A percentile compares a stretch with the other conserved stretches of the same genome.
Evolutionary conservation across 2,113 vertebrate species (phyloP).

Genomic region (Semicossyphus pulcher): DNA sequence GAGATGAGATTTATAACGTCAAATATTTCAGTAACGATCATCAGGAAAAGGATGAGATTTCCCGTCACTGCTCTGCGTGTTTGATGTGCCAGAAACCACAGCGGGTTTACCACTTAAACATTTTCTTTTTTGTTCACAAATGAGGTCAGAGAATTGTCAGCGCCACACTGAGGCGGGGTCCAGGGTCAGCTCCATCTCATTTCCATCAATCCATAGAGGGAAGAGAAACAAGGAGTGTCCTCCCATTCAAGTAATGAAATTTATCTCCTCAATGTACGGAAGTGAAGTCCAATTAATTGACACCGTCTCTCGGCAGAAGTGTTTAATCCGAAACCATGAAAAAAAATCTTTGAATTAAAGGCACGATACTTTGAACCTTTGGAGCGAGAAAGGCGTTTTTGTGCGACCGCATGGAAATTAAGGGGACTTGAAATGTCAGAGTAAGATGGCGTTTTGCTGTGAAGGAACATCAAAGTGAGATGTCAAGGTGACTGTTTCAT

Average conservation of each 20-base stretch:
- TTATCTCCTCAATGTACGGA: slow-evolving; percentile 47
- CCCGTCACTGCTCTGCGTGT: slow-evolving; percentile 22
- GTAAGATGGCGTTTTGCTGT: slow-evolving; percentile 49
- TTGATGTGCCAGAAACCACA: slow-evolving; percentile 29
- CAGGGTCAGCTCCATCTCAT: slow-evolving; percentile 70
- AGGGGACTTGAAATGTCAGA: slow-evolving; percentile 56
- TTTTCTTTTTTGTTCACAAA: slow-evolving; percentile 60
- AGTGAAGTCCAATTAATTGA: slow-evolving; percentile 69
- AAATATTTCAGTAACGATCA: slow-evolving; percentile 48
- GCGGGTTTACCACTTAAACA: slow-evolving; percentile 26
- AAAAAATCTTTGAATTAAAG: slow-evolving; percentile 40
- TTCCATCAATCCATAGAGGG: slow-evolving; percentile 66
- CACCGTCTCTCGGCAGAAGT: slow-evolving; percentile 58
- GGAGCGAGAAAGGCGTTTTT: slow-evolving; percentile 22
- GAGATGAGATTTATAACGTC: slow-evolving; percentile 49
- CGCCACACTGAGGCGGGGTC: slow-evolving; percentile 32
- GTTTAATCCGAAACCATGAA: slow-evolving; percentile 45
- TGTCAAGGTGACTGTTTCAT: slow-evolving; percentile 68
- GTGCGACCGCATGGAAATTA: slow-evolving; percentile 41
- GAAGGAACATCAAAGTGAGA: slow-evolving; percentile 55
- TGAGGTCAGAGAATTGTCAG: slow-evolving; percentile 70
- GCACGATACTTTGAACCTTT: slow-evolving; percentile 40
- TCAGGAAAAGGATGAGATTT: slow-evolving; percentile 48
- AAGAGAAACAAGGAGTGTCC: slow-evolving; percentile 47
- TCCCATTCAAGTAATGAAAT: slow-evolving; percentile 68